Conservation (phyloP, 1,140 invertebrate species). For the Archivesica marissinica region DNA sequence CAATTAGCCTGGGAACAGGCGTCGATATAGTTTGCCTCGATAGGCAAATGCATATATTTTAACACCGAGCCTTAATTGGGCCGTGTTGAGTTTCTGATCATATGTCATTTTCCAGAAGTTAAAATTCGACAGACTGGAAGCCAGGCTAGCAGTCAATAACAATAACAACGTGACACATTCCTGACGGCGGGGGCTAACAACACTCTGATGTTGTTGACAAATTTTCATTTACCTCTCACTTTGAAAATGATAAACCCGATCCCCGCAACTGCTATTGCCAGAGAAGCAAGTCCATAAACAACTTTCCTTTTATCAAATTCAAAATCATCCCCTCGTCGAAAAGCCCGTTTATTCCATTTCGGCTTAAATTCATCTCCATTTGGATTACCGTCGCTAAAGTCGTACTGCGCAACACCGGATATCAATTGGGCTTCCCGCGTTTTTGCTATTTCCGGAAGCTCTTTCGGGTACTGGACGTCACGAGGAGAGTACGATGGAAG, state of each 20-base stretch:
- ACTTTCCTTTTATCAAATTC: background rate
- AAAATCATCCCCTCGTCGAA: background rate
- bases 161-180: too few relatives aligned
- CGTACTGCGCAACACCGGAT: slow-evolving; percentile 63
- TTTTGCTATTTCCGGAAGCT: slow-evolving; percentile 61
- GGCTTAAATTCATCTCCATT: slow-evolving; percentile 64
- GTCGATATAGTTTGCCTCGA: too few relatives aligned
- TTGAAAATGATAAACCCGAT: background rate
- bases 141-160: too few relatives aligned
- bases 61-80: too few relatives aligned
- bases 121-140: too few relatives aligned
- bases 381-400: slow-evolving; percentile 66
- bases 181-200: too few relatives aligned
- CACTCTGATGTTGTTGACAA: too few relatives aligned
- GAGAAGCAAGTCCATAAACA: background rate
- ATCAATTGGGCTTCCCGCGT: slow-evolving; percentile 63
- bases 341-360: slow-evolving; percentile 46
- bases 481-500: slow-evolving; percentile 49
- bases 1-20: too few relatives aligned
- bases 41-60: too few relatives aligned
- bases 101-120: too few relatives aligned
- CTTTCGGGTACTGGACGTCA: slow-evolving; percentile 42
- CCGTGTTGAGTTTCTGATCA: too few relatives aligned
- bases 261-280: background rate
- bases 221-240: background rate